Evolutionary conservation across 2,888 invertebrate genomes (phyloP).

Genomic region (Sminthurinus aureus): DNA sequence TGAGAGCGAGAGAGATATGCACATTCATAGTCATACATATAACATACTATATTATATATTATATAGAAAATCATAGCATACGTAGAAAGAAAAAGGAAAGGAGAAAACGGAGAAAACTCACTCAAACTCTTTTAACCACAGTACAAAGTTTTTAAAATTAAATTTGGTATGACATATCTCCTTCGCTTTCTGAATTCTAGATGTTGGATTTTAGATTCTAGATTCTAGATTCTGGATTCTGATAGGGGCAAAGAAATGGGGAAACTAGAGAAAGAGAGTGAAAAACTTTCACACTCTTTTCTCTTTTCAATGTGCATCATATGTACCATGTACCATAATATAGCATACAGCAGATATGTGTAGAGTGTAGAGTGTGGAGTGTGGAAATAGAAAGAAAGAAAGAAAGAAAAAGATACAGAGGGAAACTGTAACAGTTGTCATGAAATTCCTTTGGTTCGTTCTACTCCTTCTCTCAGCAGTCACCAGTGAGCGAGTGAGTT

Average conservation of each 20-base stretch:
- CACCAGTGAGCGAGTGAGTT: background rate
- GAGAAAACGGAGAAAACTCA: background rate
- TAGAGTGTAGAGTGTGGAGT: too few relatives aligned
- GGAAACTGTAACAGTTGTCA: slow-evolving; percentile 27
- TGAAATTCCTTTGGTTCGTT: background rate
- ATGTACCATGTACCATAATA: too few relatives aligned
- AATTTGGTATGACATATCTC: slow-evolving; percentile 27
- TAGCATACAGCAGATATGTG: too few relatives aligned
- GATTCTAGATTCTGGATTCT: too few relatives aligned
- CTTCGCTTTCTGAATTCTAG: background rate
- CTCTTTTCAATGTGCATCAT: background rate
- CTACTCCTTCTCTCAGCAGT: background rate
- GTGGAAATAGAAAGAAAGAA: background rate
- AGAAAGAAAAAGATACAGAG: background rate
- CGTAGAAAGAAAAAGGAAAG: background rate
- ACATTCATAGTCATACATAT: too few relatives aligned
- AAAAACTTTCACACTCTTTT: too few relatives aligned
- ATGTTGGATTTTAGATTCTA: too few relatives aligned
- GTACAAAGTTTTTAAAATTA: slow-evolving; percentile 4
- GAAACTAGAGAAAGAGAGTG: background rate
- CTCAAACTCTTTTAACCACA: slow-evolving; percentile 7
- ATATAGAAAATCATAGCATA: too few relatives aligned
- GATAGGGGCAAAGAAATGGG: background rate
- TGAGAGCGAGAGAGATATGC: background rate
- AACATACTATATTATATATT: too few relatives aligned